Conservation (phyloP, 2,888 invertebrate genomes). For the Lithophane ornitopus region DNA sequence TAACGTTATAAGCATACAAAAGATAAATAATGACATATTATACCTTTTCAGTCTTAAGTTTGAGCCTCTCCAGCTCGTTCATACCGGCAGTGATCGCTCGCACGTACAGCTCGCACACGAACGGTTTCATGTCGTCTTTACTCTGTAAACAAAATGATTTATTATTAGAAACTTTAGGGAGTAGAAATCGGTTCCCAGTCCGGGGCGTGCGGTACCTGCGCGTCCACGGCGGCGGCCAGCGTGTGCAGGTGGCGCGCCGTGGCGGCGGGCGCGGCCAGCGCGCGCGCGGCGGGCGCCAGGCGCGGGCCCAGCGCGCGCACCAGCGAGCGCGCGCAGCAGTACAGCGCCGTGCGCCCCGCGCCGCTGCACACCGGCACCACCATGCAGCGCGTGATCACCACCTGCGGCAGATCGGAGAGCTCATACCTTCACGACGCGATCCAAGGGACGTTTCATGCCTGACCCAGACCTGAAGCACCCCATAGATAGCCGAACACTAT, state of each 20-base stretch:
- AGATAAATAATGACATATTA: background rate
- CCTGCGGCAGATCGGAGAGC: no score
- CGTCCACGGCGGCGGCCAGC: conserved; percentile 89
- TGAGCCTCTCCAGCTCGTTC: conserved; percentile 93
- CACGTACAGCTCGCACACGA: conserved; percentile 93
- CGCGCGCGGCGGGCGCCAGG: conserved; percentile 75
- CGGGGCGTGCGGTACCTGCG: no score
- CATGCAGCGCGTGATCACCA: conserved; percentile 87
- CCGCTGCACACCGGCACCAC: conserved; percentile 78
- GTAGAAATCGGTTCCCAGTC: no score
- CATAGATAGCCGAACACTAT: no score
- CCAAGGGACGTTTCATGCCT: no score
- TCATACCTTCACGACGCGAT: no score
- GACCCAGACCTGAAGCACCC: no score
- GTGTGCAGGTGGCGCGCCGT: conserved; percentile 93
- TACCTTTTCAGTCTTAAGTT: conserved; percentile 89
- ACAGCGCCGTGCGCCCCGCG: conserved; percentile 75
- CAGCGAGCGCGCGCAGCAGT: conserved; percentile 80
- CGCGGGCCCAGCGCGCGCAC: conserved; percentile 73
- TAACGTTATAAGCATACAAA: no score
- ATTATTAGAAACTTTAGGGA: background rate
- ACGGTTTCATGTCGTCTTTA: conserved; percentile 90
- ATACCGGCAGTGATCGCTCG: conserved; percentile 94
- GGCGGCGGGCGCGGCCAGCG: conserved; percentile 90
- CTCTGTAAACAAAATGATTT: conserved; percentile 82